Evolutionary conservation across 2,797 vertebrate genomes (phyloP), one percentile per base, ranked within the genome.

Genomic region (Crenuchus spilurus): DNA sequence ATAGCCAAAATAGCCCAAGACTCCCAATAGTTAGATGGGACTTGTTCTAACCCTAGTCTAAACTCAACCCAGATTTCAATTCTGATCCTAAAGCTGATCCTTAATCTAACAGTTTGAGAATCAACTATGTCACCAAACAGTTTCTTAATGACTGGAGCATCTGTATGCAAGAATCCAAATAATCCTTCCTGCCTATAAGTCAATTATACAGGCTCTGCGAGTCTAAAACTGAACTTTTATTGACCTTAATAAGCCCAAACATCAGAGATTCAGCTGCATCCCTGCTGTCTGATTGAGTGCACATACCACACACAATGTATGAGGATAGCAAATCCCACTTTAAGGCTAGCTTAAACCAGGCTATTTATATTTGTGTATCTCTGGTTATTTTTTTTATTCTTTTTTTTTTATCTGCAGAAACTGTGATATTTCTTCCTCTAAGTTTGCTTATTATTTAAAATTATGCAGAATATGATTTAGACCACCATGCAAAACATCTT

Each of bases 401-500:
- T 1, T 71, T 18, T 71, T 16, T 24, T 16, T 11, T 2, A 10
- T 54, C 6, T 30, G 41, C 55, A 71, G n/a, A n/a, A n/a, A 60
- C 42, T 37, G 13, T 28, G 18, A 14, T 30, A 49, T 6, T n/a
- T 20, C 10, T 3, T 18, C 14, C 18, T 51, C 3, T 9, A 39
- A 41, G 30, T 24, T 26, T 48, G 55, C 30, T 33, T 46, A 62
- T 49, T 58, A 61, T 39, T 71, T 39, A 39, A 54, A 54, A 54
- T 54, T 54, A 54, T 54, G 51, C 51, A 54, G 26, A 28, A 54
- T 26, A 28, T 54, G 6, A 28, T 54, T 54, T 16, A 28, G 24
- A 48, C 39, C 51, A 30, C 26, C 2, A 54, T 54, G 26, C 51
- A 54, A 30, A 54, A 54, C 51, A 54, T 54, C 51, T 54, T 30